Conservation (phyloP, 2,113 vertebrate genomes). For the Sylvilagus bachmani region DNA sequence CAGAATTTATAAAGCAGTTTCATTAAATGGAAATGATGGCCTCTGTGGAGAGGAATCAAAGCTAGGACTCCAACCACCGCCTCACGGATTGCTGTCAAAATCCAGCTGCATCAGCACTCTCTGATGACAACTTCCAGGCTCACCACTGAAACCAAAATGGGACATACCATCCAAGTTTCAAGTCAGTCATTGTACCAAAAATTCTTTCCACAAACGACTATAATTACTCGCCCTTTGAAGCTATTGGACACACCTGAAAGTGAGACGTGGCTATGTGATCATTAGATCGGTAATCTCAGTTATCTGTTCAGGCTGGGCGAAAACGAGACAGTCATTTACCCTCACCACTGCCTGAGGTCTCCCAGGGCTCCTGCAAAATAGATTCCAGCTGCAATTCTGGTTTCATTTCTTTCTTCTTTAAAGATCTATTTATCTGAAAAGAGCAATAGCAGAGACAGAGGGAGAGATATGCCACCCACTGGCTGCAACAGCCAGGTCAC, state of each 20-base stretch:
- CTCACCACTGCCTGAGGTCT: background rate
- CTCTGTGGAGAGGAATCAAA: background rate
- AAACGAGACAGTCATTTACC: background rate
- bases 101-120: background rate
- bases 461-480: no score
- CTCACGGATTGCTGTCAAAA: background rate
- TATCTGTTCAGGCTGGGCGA: background rate
- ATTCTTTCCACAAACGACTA: background rate
- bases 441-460: no score
- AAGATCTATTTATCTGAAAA: no score
- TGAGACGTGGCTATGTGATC: background rate
- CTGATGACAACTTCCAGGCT: fast-evolving
- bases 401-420: background rate
- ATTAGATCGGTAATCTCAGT: background rate
- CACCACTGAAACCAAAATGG: background rate
- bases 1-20: background rate
- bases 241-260: background rate
- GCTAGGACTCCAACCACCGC: background rate
- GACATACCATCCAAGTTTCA: background rate
- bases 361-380: background rate
- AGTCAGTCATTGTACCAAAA: background rate
- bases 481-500: no score
- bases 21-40: background rate
- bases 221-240: background rate
- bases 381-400: background rate